Evolutionary conservation across 30 jellyfish, hydroid and myxozoan species (phyloP).

Genomic region (Hydractinia symbiolongicarpus): DNA sequence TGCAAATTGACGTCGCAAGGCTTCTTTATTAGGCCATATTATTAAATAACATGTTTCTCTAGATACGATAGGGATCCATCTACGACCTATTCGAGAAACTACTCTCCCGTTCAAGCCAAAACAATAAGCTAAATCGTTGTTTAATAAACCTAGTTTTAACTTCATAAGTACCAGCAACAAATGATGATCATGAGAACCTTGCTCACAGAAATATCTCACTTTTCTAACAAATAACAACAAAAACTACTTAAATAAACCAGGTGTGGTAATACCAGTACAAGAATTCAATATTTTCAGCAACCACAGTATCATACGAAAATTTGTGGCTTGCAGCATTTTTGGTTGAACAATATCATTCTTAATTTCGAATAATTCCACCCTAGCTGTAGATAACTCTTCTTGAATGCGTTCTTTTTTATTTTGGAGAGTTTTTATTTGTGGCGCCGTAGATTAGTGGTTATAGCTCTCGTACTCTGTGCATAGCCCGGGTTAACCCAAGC

Average conservation of each 20-base stretch:
- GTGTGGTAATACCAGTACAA: neutral
- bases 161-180: neutral
- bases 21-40: neutral
- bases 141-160: neutral
- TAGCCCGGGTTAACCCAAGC: too few species aligned
- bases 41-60: neutral
- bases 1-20: neutral
- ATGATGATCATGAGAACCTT: neutral
- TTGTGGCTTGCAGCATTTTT: too few species aligned
- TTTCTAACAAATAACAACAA: neutral
- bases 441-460: too few species aligned
- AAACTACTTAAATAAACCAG: neutral
- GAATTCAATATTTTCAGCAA: neutral
- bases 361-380: too few species aligned
- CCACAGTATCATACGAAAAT: too few species aligned
- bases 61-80: neutral
- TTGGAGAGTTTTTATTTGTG: too few species aligned
- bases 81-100: neutral
- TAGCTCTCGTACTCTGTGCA: too few species aligned
- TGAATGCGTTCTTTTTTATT: neutral
- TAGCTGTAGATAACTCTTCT: too few species aligned
- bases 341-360: too few species aligned
- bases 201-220: neutral
- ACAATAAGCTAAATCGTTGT: slow-evolving; percentile 1
- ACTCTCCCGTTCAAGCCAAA: neutral